Base-by-base conservation (phyloP, 1,140 invertebrate genomes). In the Bombus pascuorum region DNA sequence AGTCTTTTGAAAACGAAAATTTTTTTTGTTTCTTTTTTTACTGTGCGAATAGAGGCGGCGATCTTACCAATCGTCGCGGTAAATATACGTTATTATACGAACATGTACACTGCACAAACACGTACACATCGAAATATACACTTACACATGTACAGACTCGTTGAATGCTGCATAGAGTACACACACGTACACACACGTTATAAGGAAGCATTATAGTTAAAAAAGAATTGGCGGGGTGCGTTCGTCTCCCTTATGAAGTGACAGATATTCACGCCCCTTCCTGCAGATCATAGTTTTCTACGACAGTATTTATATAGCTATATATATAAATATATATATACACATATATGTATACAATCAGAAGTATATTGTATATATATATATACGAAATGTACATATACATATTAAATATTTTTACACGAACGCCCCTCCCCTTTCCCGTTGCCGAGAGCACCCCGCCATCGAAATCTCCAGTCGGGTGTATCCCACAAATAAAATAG, bases 231-330 rank as follows among this genome's bases (percentile, higher is more conserved):
- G 68, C 86, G 71, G 82, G 83, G 42, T 87, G 10, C 34, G 34
- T 47, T 86, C 74, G 62, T 83, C 68, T 75, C n/a, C 44, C 22
- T 28, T 34, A 18, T 34, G 15, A 53, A 74, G 66, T 87, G 74
- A 74, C 65, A 71, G 62, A 57, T 68, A 34, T 81, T 83, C 53
- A 76, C 15, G 28, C 28, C 71, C 39, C n/a, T 39, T 37, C 42
- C 47, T 37, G 57, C 84, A 79, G 73, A 91, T 92, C 87, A 94
- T 94, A 94, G 89, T 94, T 94, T 94, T 94, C 65, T 94, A 93
- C 91, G 83, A 86, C 92, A 94, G 91, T 95, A 94, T 94, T 94
- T 95, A 94, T 94, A 94, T 92, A 94, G 90, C 88, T 94, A 92
- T 93, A 93, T 89, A 82, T 91, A 68, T 22, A 37, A 10, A 68